Evolutionary conservation across 2,888 invertebrate species (phyloP), one percentile per base, ranked within the genome.

Genomic region (Drosophila borborema): DNA sequence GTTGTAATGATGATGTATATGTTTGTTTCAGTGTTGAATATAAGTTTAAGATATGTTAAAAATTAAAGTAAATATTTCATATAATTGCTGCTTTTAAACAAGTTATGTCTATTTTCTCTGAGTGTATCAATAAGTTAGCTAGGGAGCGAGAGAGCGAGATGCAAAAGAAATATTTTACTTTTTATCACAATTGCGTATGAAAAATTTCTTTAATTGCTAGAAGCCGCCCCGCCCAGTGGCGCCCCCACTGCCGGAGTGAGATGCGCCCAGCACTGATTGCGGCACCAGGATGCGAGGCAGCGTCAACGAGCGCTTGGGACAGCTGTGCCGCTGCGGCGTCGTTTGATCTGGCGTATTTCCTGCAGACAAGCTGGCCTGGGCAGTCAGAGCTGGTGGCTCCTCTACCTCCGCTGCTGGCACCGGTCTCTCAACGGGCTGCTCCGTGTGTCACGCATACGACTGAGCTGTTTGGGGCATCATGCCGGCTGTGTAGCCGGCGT

Each of bases 371-470:
- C 53, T 54, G 46, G 49, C 34, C 63, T 49, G 31, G 10, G 46
- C 58, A 31, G 36, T 66, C 23, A 58, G 18, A 20, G 49, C 56
- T 12, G 40, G 16, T 20, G 56, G 2, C 59, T 18, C 38, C 23
- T 68, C 40, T 7, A 40, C 12, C n/a, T 41, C 28, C 2, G 9
- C 16, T 18, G 46, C 60, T 60, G 40, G 64, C 70, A 14, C 66
- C 61, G 55, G 45, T 43, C 12, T n/a, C 12, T 51, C 48, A 16
- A 54, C 18, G 51, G 51, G 53, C 38, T 56, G 61, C 34, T 41
- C 45, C 88, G 83, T 90, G 75, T 91, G 93, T 95, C 93, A 95
- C 92, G 95, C 95, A 91, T 94, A 95, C 80, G 95, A 95, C 83
- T 95, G 95, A 9, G 95, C 95, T 56, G 92, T 90, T 69, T 92